Evolutionary conservation across 2,113 vertebrate species (phyloP), one percentile per base, ranked within the genome.

Genomic region (Callipepla squamata): DNA sequence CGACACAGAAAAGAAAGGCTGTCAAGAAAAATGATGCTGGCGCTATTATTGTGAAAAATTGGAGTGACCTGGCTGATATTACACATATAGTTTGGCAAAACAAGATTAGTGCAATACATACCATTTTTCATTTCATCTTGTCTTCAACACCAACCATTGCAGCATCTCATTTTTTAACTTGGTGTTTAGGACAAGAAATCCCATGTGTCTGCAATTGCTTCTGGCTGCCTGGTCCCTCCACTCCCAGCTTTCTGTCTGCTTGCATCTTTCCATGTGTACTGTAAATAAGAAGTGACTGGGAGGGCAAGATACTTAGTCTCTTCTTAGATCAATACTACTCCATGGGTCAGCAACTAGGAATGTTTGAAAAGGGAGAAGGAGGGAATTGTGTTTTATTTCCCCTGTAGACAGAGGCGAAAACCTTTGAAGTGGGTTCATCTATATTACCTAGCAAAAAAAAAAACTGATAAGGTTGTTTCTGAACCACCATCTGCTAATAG

Each of bases 121-220:
- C 70, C 75, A 93, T 95, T 95, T 96, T 94, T 96, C 91, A 92
- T 88, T 94, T 93, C 63, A 53, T 89, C 51, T 83, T 74, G 74
- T 89, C 85, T 89, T 73, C 47, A 81, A 63, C 45, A 87, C 40
- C 65, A 85, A 36, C 23, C 36, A 80, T 44, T 70, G 70, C 63
- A 87, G 61, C 58, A 51, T 80, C 80, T 95, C 66, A 77, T 88
- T 91, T 95, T 95, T 87, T 5, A 80, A 63, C 76, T 88, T 80
- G 83, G 51, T 87, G 45, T 75, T 68, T 68, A 86, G 65, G 68
- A 48, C 68, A 82, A 90, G 91, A 80, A 91, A 58, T 91, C 89
- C 68, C 87, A 50, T 13, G 69, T 77, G 79, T 68, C 68, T 25
- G 9, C 65, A 72, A 3, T 66, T 79, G 55, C 61, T 94, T 75